These are phyloP conservation scores for Campoplex capitator DNA, from an alignment of 2,888 invertebrate species.

Conservation along the genomic window DNA sequence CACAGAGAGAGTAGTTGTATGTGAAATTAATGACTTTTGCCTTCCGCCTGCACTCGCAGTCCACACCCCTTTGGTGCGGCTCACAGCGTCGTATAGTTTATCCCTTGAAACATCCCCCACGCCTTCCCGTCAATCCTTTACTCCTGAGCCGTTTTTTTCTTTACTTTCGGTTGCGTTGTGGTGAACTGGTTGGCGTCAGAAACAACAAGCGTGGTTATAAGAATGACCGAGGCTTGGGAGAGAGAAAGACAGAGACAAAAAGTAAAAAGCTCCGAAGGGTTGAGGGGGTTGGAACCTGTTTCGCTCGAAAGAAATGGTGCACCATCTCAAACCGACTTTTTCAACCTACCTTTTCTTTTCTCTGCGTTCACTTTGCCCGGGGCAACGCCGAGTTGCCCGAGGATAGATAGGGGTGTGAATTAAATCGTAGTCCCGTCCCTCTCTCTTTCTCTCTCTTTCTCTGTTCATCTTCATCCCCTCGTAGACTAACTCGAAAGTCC, in stretches of 20 bases:
- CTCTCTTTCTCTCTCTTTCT: constrained; percentile 29
- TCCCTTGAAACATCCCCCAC: constrained; percentile 21
- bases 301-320: constrained; percentile 61
- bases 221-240: constrained; percentile 32
- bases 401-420: constrained; percentile 65
- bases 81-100: constrained; percentile 28
- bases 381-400: constrained; percentile 38
- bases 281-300: constrained; percentile 14
- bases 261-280: background rate
- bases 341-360: constrained; percentile 47
- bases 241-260: constrained; percentile 11
- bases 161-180: background rate
- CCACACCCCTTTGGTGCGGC: constrained; percentile 19
- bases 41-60: constrained; percentile 28
- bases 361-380: constrained; percentile 40
- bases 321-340: constrained; percentile 24
- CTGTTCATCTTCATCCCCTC: constrained; percentile 21
- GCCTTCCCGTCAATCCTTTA: constrained; percentile 4
- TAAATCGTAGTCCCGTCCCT: constrained; percentile 61
- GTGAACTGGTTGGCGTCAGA: constrained; percentile 50
- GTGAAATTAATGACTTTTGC: constrained; percentile 58
- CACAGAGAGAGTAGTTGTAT: constrained; percentile 10
- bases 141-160: constrained; percentile 13
- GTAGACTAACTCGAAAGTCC: constrained; percentile 9
- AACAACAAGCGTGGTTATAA: constrained; percentile 58